phyloP scores from a whole-genome alignment of 37 sponge, comb jelly and placozoan species.

The Chondrilla cf. caribensis region DNA sequence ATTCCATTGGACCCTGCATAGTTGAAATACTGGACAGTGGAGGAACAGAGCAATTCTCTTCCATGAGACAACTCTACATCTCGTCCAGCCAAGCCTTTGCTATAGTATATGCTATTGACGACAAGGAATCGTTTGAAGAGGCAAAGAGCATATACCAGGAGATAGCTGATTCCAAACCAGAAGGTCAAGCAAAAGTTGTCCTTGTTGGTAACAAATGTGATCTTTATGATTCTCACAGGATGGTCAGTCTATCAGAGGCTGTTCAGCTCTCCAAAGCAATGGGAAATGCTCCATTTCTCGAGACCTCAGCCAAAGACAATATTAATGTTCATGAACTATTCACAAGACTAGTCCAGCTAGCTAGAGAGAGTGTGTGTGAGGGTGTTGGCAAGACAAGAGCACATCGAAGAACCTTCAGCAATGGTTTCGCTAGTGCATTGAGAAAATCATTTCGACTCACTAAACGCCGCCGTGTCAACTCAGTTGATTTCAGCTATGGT shows the following conservation, averaged over 20 bases:
- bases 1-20: slow-evolving; percentile 72
- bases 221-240: slow-evolving; percentile 39
- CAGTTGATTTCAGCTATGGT: slow-evolving; percentile 7
- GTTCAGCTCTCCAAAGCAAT: slow-evolving; percentile 53
- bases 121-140: slow-evolving; percentile 66
- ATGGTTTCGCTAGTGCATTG: neutral
- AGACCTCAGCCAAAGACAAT: slow-evolving; percentile 81
- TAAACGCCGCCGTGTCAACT: slow-evolving; percentile 17
- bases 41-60: slow-evolving; percentile 83
- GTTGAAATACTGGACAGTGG: slow-evolving; percentile 85
- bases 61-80: slow-evolving; percentile 84
- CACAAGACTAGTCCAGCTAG: slow-evolving; percentile 39
- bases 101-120: slow-evolving; percentile 74
- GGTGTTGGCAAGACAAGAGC: too few relatives aligned
- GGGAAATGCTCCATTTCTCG: slow-evolving; percentile 62
- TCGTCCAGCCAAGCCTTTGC: slow-evolving; percentile 70
- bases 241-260: slow-evolving; percentile 55
- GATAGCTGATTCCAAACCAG: slow-evolving; percentile 29
- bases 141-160: slow-evolving; percentile 62
- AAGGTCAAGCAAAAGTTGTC: slow-evolving; percentile 44
- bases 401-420: neutral
- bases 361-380: slow-evolving; percentile 5
- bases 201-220: slow-evolving; percentile 82
- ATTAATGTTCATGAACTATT: slow-evolving; percentile 67
- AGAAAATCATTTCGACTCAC: slow-evolving; percentile 44